phyloP scores from a whole-genome alignment of 2,797 vertebrate species.

The Apogon hyalosoma region DNA sequence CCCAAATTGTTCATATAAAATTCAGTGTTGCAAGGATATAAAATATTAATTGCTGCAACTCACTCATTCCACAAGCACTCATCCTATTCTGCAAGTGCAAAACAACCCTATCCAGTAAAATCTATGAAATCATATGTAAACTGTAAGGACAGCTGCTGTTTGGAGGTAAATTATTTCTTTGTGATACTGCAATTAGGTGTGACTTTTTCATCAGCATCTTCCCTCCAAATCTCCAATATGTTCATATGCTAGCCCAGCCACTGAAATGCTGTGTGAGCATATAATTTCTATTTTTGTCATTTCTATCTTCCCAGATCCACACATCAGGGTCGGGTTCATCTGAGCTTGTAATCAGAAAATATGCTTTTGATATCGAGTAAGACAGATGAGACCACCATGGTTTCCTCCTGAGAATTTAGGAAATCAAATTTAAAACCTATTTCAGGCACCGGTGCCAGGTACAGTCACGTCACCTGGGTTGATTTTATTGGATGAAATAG shows the following conservation, averaged over 20 bases:
- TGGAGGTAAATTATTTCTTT: neutral
- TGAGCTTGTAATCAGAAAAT: slow-evolving; percentile 48
- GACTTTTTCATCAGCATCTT: slow-evolving; percentile 8
- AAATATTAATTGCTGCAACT: slow-evolving; percentile 57
- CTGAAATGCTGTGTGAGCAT: neutral
- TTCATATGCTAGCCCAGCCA: neutral
- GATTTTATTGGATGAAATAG: slow-evolving; percentile 69
- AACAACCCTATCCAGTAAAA: slow-evolving; percentile 2
- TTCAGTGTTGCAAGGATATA: slow-evolving; percentile 27
- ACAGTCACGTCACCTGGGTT: slow-evolving; percentile 67
- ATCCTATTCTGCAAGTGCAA: slow-evolving; percentile 8
- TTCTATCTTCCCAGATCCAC: slow-evolving; percentile 26
- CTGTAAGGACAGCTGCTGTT: neutral
- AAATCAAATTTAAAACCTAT: slow-evolving; percentile 79
- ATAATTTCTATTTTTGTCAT: slow-evolving; percentile 5
- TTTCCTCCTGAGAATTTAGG: slow-evolving; percentile 67
- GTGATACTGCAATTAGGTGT: neutral
- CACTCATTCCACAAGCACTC: slow-evolving; percentile 29
- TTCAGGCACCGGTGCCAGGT: slow-evolving; percentile 68
- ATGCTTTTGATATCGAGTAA: slow-evolving; percentile 44
- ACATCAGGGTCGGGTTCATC: slow-evolving; percentile 39
- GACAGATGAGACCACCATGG: slow-evolving; percentile 65
- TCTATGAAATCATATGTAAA: neutral
- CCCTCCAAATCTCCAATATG: neutral
- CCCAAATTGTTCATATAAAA: slow-evolving; percentile 10